phyloP scores from a whole-genome alignment of 2,797 vertebrate species.

The Gymnodraco acuticeps region DNA sequence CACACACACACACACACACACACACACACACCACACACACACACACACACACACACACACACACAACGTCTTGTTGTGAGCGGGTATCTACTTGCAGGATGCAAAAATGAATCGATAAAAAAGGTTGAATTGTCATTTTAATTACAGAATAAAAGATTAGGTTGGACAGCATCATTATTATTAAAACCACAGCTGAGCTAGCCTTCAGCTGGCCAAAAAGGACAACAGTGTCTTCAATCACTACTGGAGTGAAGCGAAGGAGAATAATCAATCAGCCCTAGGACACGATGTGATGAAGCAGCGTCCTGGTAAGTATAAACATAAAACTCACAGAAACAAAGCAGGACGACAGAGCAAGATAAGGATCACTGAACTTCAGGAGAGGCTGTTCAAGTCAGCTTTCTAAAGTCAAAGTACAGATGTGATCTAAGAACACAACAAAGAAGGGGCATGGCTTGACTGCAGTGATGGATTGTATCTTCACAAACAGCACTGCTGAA shows the following conservation, averaged over 20 bases:
- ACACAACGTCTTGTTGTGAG: constrained; percentile 7
- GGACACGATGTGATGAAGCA: constrained; percentile 58
- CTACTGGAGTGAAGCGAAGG: constrained; percentile 33
- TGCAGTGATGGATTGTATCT: not conserved
- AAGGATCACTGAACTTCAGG: constrained; percentile 33
- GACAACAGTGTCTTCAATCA: constrained; percentile 50
- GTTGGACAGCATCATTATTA: constrained; percentile 22
- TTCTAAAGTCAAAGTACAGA: constrained; percentile 27
- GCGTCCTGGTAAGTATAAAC: constrained; percentile 57
- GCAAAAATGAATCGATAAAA: constrained; percentile 27
- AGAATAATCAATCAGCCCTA: constrained; percentile 38
- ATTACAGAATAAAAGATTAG: constrained; percentile 48
- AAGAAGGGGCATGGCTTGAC: not conserved
- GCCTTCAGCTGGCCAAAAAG: constrained; percentile 45
- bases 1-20: too few species aligned
- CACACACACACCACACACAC: too few species aligned
- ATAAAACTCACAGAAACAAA: constrained; percentile 39
- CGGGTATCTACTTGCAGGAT: not conserved
- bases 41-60: not conserved
- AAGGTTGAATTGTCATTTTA: constrained; percentile 42
- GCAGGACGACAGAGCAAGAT: constrained; percentile 17
- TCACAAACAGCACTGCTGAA: constrained; percentile 8
- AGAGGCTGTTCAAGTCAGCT: constrained; percentile 17
- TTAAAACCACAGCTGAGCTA: constrained; percentile 49
- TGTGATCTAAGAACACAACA: constrained; percentile 19